Evolutionary conservation across 92 coral and sea anemone genomes (phyloP).

Genomic region (Virgularia gustaviana): DNA sequence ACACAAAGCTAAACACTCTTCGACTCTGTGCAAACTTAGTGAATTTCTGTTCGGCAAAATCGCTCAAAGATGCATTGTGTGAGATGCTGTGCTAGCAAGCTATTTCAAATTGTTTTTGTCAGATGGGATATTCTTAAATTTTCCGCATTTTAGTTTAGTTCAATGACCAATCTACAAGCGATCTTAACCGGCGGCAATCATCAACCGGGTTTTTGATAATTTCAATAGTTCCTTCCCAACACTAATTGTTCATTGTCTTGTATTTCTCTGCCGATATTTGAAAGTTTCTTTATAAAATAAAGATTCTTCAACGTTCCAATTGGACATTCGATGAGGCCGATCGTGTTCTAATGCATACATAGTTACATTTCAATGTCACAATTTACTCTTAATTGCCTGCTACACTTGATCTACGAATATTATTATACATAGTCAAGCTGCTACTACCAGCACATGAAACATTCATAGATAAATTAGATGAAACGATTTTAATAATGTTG

Average conservation of each 20-base stretch:
- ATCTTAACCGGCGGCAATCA: too few relatives aligned
- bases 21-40: background rate
- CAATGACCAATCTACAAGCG: too few relatives aligned
- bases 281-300: background rate
- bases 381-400: constrained; percentile 7
- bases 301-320: background rate
- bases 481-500: constrained; percentile 11
- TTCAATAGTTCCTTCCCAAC: too few relatives aligned
- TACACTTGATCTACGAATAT: too few relatives aligned
- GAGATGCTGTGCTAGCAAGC: background rate
- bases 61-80: background rate
- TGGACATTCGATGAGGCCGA: background rate
- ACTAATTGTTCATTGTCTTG: background rate
- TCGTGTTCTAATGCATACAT: background rate
- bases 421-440: too few relatives aligned
- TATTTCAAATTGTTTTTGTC: background rate
- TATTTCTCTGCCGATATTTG: background rate
- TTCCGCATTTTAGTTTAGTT: too few relatives aligned
- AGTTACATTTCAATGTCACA: constrained; percentile 26
- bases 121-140: background rate
- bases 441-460: background rate
- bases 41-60: background rate
- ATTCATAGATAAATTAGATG: constrained; percentile 9
- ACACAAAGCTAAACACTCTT: background rate
- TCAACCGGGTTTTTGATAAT: background rate